Evolutionary conservation across 2,113 vertebrate genomes (phyloP).

Genomic region (Brachyistius frenatus): DNA sequence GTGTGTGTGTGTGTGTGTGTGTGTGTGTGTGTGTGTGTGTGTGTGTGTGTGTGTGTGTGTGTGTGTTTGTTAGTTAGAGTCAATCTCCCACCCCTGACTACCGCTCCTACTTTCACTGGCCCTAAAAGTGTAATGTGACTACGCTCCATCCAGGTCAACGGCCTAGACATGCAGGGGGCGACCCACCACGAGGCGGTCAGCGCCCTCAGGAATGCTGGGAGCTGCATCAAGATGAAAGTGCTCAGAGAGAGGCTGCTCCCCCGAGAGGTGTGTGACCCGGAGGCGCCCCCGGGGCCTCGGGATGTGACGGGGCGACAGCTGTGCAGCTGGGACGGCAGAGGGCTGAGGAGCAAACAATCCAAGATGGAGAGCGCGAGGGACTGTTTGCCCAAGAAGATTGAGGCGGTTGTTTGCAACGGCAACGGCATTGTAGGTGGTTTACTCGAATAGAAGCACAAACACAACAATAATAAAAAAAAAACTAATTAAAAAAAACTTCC

Average conservation of each 20-base stretch:
- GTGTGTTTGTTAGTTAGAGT: too few species aligned
- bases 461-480: not conserved
- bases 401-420: conserved; percentile 77
- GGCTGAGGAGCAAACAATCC: conserved; percentile 11
- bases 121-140: conserved; percentile 28
- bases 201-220: conserved; percentile 81
- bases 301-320: conserved; percentile 35
- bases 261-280: not conserved
- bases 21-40: too few species aligned
- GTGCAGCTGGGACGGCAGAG: not conserved
- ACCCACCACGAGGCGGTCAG: conserved; percentile 82
- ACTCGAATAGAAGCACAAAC: not conserved
- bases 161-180: conserved; percentile 76
- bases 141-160: conserved; percentile 79
- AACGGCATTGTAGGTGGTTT: conserved; percentile 72
- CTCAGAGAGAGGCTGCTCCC: conserved; percentile 68
- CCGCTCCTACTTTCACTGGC: conserved; percentile 10
- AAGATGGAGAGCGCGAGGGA: conserved; percentile 20
- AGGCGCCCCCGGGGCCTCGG: conserved; percentile 5
- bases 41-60: too few species aligned
- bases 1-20: too few species aligned
- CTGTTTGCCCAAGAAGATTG: conserved; percentile 58
- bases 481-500: too few species aligned
- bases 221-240: conserved; percentile 82
- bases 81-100: too few species aligned